Base-by-base conservation (phyloP, 2,797 vertebrate species). In the Pogonophryne albipinna region DNA sequence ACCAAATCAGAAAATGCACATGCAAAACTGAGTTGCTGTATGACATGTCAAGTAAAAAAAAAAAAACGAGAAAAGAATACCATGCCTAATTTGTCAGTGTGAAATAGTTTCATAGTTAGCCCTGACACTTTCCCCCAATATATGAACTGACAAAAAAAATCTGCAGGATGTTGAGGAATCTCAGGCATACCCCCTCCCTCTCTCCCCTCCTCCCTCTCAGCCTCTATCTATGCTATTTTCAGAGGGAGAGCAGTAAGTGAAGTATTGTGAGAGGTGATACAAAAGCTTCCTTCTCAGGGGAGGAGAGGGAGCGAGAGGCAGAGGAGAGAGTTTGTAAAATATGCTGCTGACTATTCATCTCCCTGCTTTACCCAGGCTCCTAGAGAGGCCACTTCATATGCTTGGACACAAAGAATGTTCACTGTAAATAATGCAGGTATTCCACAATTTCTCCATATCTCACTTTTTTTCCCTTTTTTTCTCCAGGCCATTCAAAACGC, bases 171-270 rank as follows among this genome's bases (percentile, higher is more conserved):
- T 72, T 79, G 62, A 71, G 50, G 65, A 71, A 79, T 74, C 76
- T 63, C 60, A 59, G 44, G 62, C 60, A 61, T 14, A 23, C 80
- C 55, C 70, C 53, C 56, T 66, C 15, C 14, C 51, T 51, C 11
- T n/a, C 16, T 49, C 7, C n/a, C 47, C 10, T 17, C 19, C 49
- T 51, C 50, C 20, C 50, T 20, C 50, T 20, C 53, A 76, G 74
- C 56, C 78, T 85, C 86, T 78, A 74, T 87, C 79, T 74, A 64
- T 76, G 62, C 82, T 85, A 79, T 85, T 92, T 84, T 84, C 84
- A 83, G 82, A 87, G 58, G 57, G 61, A 74, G 31, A 60, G 74
- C 81, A 75, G 61, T 84, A 82, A 84, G 83, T 74, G 79, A 87
- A 83, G 84, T 52, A 75, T 84, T 89, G 74, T 83, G 63, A 75